Conservation (phyloP, 1,140 invertebrate species). For the Phymastichus coffea region DNA sequence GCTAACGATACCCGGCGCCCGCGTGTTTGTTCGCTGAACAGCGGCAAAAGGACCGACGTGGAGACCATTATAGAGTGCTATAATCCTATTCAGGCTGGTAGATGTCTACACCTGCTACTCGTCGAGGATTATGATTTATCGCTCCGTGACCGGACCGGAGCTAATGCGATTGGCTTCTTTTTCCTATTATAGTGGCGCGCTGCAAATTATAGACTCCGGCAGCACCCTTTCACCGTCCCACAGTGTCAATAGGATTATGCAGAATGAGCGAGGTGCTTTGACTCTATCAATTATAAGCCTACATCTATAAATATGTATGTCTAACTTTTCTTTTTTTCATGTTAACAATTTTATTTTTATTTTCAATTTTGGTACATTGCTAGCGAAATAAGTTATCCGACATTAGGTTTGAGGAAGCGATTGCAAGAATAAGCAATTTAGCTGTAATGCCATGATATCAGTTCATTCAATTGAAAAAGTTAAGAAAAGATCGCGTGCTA, state of each 20-base stretch:
- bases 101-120: conserved; percentile 26
- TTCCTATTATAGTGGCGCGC: conserved; percentile 9
- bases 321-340: too few relatives aligned
- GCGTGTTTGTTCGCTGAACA: conserved; percentile 1
- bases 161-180: conserved; percentile 32
- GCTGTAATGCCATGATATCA: too few relatives aligned
- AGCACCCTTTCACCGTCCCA: background rate
- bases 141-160: conserved; percentile 19
- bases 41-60: conserved; percentile 12
- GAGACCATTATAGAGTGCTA: conserved; percentile 31
- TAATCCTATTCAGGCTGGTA: conserved; percentile 32
- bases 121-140: conserved; percentile 29
- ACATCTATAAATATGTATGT: too few relatives aligned
- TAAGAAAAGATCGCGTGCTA: too few relatives aligned
- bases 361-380: too few relatives aligned
- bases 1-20: too few relatives aligned
- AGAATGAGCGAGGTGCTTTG: background rate
- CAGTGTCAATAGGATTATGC: background rate
- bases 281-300: background rate
- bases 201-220: conserved; percentile 20
- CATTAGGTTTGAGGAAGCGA: too few relatives aligned
- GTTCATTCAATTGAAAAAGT: too few relatives aligned
- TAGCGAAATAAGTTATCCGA: too few relatives aligned
- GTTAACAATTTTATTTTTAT: too few relatives aligned
- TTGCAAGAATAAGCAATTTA: too few relatives aligned